Conservation (phyloP, 2,888 invertebrate species). For the Aporophyla lueneburgensis region DNA sequence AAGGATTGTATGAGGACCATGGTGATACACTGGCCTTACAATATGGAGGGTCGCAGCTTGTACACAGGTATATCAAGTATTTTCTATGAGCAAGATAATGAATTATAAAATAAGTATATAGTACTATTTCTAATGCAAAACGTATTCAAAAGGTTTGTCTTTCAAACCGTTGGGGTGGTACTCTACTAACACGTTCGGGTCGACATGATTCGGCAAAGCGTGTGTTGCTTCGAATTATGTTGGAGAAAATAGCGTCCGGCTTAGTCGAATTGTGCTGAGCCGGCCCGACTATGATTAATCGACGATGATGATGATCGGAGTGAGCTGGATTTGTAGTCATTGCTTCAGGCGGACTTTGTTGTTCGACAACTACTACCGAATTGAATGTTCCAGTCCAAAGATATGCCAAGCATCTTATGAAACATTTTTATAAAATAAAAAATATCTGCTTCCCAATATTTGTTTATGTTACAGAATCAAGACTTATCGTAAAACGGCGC, state of each 20-base stretch:
- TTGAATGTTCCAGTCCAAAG: too few relatives aligned
- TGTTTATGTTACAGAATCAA: conserved; percentile 89
- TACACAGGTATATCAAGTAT: conserved; percentile 93
- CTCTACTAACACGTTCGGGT: neutral
- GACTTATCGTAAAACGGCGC: conserved; percentile 96
- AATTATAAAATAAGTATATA: neutral
- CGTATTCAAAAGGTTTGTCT: neutral
- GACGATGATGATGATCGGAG: neutral
- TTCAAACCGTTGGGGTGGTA: neutral
- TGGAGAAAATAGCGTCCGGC: neutral
- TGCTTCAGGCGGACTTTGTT: too few relatives aligned
- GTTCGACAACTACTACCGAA: too few relatives aligned
- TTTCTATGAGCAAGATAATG: neutral
- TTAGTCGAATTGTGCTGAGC: neutral
- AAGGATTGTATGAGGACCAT: conserved; percentile 99
- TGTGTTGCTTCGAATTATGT: neutral
- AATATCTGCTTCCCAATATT: neutral
- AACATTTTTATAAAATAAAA: too few relatives aligned
- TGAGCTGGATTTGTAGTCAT: too few relatives aligned
- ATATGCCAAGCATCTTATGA: too few relatives aligned
- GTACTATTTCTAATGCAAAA: neutral
- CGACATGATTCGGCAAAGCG: neutral
- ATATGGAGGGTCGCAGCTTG: conserved; percentile 99
- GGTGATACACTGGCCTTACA: conserved; percentile 99
- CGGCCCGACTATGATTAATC: neutral